A percentile compares a stretch with the other conserved stretches of the same genome.
Conservation (phyloP, 2,888 invertebrate species). For the Perithous albicinctus region DNA sequence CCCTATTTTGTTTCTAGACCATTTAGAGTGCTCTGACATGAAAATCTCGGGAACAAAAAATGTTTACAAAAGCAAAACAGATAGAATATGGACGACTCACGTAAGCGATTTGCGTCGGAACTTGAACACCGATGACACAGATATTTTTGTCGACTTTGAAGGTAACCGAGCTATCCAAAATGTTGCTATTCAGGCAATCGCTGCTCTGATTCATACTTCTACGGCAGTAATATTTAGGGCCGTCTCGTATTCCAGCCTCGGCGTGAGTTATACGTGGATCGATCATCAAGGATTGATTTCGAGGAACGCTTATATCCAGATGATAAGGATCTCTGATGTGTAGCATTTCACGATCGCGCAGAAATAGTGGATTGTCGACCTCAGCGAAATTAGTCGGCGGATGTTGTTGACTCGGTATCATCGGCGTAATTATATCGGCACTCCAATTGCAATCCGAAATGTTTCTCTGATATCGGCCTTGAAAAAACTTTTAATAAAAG, state of each 20-base stretch:
- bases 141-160: constrained; percentile 93
- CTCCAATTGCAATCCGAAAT: constrained; percentile 23
- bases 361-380: not conserved
- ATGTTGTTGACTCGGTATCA: not conserved
- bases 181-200: constrained; percentile 91
- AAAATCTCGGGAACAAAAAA: too few relatives aligned
- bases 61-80: not conserved
- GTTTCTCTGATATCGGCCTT: constrained; percentile 1
- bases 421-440: too few relatives aligned
- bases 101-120: constrained; percentile 90
- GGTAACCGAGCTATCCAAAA: constrained; percentile 91
- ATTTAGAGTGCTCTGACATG: too few relatives aligned
- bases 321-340: not conserved
- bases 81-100: constrained; percentile 73
- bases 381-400: constrained; percentile 3
- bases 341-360: not conserved
- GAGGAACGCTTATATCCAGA: not conserved
- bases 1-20: too few relatives aligned
- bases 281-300: constrained; percentile 31
- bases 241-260: constrained; percentile 69
- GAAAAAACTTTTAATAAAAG: constrained; percentile 9
- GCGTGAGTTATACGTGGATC: constrained; percentile 50
- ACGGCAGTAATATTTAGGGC: constrained; percentile 89
- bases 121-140: constrained; percentile 91
- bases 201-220: constrained; percentile 89